Evolutionary conservation across 2,797 vertebrate species (phyloP).

Genomic region (Melanotaenia pygmaea): DNA sequence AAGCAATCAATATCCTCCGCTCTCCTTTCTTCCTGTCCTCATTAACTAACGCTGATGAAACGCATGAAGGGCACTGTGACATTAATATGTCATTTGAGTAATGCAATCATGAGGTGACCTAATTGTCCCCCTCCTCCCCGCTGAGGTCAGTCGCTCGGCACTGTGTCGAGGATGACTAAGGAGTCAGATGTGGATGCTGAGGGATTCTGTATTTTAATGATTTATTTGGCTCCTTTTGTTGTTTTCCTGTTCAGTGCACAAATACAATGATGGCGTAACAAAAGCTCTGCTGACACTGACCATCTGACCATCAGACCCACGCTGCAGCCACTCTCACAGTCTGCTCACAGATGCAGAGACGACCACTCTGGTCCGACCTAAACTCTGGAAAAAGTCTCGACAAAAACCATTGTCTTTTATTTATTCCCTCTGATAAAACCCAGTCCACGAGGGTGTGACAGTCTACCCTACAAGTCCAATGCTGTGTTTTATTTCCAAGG

Average conservation of each 20-base stretch:
- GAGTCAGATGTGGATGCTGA: constrained; percentile 80
- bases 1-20: constrained; percentile 57
- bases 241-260: constrained; percentile 80
- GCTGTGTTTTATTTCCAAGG: constrained; percentile 57
- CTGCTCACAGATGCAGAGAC: constrained; percentile 57
- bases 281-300: constrained; percentile 80
- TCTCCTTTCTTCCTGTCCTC: constrained; percentile 46
- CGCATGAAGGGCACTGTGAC: constrained; percentile 66
- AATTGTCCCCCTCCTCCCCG: constrained; percentile 69
- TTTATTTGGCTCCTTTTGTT: constrained; percentile 79
- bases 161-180: constrained; percentile 68
- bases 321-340: constrained; percentile 60
- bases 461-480: constrained; percentile 55
- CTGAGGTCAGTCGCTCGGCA: constrained; percentile 66
- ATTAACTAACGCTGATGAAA: constrained; percentile 69
- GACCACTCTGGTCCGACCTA: constrained; percentile 36
- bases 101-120: constrained; percentile 78
- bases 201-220: constrained; percentile 80
- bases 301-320: constrained; percentile 76
- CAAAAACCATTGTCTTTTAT: background rate
- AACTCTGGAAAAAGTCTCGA: constrained; percentile 40
- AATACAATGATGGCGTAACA: constrained; percentile 78
- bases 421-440: background rate
- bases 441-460: constrained; percentile 30
- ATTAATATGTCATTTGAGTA: constrained; percentile 77